phyloP scores from a whole-genome alignment of 2,888 invertebrate genomes.

The Stictocephala bisonia region DNA sequence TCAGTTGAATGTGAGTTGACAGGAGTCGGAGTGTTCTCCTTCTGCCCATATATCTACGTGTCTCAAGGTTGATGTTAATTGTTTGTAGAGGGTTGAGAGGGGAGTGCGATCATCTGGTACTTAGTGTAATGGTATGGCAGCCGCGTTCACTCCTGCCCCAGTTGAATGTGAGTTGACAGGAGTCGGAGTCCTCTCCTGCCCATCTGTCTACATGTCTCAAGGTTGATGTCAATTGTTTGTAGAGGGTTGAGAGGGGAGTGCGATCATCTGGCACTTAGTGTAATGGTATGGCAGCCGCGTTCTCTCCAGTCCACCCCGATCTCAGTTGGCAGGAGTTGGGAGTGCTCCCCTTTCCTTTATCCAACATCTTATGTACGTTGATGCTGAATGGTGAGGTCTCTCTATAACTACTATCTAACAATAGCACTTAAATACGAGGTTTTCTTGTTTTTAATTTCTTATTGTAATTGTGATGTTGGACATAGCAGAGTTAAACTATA shows the following conservation, averaged over 20 bases:
- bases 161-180: conserved; percentile 35
- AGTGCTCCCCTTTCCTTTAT: not conserved
- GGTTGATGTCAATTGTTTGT: not conserved
- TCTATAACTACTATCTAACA: too few relatives aligned
- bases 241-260: not conserved
- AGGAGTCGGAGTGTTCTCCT: not conserved
- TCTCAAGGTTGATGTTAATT: not conserved
- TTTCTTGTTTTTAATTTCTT: too few relatives aligned
- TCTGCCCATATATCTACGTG: not conserved
- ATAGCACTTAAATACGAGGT: too few relatives aligned
- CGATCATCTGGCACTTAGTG: too few relatives aligned
- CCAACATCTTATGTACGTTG: too few relatives aligned
- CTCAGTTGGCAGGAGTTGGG: not conserved
- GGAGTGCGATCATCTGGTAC: too few relatives aligned
- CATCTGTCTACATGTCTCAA: not conserved
- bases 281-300: not conserved
- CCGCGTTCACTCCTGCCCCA: too few relatives aligned
- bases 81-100: not conserved
- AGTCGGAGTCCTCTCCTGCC: not conserved
- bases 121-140: not conserved
- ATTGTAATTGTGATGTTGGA: too few relatives aligned
- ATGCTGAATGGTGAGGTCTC: too few relatives aligned
- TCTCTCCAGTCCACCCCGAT: too few relatives aligned
- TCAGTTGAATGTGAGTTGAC: conserved; percentile 31
- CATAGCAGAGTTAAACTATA: too few relatives aligned